These are phyloP conservation scores for Dolichopus griseipennis DNA, from an alignment of 2,888 invertebrate genomes.

Conservation along the genomic window DNA sequence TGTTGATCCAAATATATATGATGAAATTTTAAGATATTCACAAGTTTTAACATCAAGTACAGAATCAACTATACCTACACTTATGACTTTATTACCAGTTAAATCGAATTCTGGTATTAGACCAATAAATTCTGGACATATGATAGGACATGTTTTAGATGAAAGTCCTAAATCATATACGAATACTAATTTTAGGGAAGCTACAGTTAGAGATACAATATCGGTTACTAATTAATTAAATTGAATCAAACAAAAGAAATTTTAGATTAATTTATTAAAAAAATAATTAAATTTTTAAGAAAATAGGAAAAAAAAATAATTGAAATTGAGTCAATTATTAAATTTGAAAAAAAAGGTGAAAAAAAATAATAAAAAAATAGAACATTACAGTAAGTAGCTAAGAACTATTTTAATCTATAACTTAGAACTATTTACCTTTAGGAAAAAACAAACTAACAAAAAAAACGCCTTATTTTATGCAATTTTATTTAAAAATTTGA, in stretches of 20 bases:
- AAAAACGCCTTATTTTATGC: no score
- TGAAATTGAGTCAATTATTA: no score
- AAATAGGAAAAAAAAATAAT: no score
- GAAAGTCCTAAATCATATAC: not conserved
- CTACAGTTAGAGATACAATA: slow-evolving; percentile 38
- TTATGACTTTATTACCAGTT: slow-evolving; percentile 63
- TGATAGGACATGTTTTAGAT: not conserved
- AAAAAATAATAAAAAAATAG: no score
- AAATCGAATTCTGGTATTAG: slow-evolving; percentile 72
- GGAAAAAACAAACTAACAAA: no score
- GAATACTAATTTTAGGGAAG: slow-evolving; percentile 24
- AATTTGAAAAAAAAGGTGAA: no score
- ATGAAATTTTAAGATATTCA: slow-evolving; percentile 39
- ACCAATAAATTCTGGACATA: slow-evolving; percentile 48
- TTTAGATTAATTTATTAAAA: no score
- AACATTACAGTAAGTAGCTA: no score
- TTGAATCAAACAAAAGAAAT: not conserved
- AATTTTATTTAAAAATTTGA: no score
- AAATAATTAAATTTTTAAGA: no score
- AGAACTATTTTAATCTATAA: no score
- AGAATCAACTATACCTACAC: slow-evolving; percentile 36
- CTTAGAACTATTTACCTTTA: no score
- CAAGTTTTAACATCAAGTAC: slow-evolving; percentile 31
- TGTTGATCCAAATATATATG: slow-evolving; percentile 42
- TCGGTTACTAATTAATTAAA: slow-evolving; percentile 32